These are phyloP conservation scores for Semnornis frantzii DNA, from an alignment of 2,113 vertebrate species.

Conservation along the genomic window DNA sequence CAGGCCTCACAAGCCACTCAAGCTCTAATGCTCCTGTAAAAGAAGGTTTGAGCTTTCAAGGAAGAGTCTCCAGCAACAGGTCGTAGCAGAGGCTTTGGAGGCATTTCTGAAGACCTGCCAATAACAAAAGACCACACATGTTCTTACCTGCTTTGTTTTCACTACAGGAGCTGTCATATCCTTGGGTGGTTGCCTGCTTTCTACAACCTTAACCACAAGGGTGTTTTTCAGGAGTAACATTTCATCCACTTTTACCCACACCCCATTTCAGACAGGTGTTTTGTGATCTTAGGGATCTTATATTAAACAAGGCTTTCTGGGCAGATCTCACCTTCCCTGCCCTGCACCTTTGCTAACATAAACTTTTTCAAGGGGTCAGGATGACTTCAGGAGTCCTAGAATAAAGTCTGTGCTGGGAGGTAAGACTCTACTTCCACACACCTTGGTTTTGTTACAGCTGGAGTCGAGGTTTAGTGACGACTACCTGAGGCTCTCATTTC, in stretches of 20 bases:
- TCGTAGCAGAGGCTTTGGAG: neutral
- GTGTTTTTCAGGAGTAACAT: neutral
- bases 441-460: neutral
- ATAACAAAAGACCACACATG: neutral
- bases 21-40: neutral
- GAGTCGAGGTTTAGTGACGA: neutral
- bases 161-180: neutral
- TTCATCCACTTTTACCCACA: neutral
- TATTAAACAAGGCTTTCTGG: neutral
- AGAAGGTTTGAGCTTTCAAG: neutral
- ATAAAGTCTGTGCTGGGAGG: neutral
- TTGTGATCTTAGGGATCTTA: neutral
- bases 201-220: neutral
- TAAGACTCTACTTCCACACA: neutral
- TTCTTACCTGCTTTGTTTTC: neutral
- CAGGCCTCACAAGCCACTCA: neutral
- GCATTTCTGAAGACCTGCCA: neutral
- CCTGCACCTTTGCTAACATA: neutral
- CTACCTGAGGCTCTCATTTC: neutral
- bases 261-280: neutral
- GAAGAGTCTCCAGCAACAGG: neutral
- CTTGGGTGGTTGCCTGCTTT: neutral
- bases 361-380: neutral
- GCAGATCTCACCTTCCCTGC: neutral
- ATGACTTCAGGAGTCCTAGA: neutral